Conservation (phyloP, 37 sponge, comb jelly and placozoan genomes). For the Spongia lamella region DNA sequence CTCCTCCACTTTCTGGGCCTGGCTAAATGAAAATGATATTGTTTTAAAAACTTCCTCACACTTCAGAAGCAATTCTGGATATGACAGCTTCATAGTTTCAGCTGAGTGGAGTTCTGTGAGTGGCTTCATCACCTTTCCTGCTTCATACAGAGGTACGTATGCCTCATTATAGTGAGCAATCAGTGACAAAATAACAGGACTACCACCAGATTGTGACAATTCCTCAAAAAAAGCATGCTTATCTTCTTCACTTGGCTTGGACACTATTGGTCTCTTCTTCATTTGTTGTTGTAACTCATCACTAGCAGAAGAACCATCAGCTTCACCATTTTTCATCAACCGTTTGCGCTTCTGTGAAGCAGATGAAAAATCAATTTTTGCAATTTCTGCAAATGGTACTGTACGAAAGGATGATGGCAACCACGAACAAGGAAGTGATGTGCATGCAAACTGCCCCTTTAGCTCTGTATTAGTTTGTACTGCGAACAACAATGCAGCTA, state of each 20-base stretch:
- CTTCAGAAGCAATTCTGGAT: slow-evolving; percentile 25
- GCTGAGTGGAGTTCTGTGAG: slow-evolving; percentile 30
- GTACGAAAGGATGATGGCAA: slow-evolving; percentile 32
- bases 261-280: neutral
- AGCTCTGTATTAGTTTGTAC: slow-evolving; percentile 26
- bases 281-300: neutral
- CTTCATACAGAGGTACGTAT: slow-evolving; percentile 28
- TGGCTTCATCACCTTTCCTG: slow-evolving; percentile 28
- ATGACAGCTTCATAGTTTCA: slow-evolving; percentile 12
- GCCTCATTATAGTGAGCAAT: slow-evolving; percentile 18
- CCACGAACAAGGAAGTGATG: slow-evolving; percentile 58
- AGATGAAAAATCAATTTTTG: slow-evolving; percentile 54
- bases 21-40: neutral
- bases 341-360: neutral
- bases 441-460: slow-evolving; percentile 16
- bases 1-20: slow-evolving; percentile 20
- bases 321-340: neutral
- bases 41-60: slow-evolving; percentile 22
- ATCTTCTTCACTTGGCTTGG: slow-evolving; percentile 22
- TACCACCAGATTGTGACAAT: slow-evolving; percentile 18
- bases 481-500: slow-evolving; percentile 59
- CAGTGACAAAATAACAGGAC: slow-evolving; percentile 50
- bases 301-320: neutral
- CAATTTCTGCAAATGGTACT: slow-evolving; percentile 33
- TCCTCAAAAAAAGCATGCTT: slow-evolving; percentile 16